A percentile compares a stretch with the other conserved stretches of the same genome.
phyloP scores from a whole-genome alignment of 2,888 invertebrate species.

The Cheilosia vernalis region DNA sequence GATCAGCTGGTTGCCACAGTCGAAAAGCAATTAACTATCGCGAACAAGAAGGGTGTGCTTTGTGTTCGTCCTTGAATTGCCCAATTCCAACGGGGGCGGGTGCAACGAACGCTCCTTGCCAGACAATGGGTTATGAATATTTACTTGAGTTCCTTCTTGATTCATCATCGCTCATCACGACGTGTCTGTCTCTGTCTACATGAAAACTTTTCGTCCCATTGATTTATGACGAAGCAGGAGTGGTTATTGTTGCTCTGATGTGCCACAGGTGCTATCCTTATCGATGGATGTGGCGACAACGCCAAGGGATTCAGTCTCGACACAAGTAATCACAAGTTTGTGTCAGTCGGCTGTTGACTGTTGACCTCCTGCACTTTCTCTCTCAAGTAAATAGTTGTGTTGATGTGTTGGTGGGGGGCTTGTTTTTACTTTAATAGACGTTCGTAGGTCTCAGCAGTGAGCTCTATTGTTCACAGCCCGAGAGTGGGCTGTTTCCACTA shows the following conservation, averaged over 20 bases:
- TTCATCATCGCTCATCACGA: constrained; percentile 41
- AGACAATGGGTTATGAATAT: constrained; percentile 60
- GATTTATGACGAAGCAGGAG: constrained; percentile 14
- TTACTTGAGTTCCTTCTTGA: constrained; percentile 22
- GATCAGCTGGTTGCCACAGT: constrained; percentile 13
- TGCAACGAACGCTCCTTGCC: constrained; percentile 4
- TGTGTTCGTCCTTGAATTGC: constrained; percentile 17
- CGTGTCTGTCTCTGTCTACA: constrained; percentile 33
- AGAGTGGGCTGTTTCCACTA: background rate
- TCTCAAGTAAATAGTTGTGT: constrained; percentile 24
- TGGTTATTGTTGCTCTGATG: constrained; percentile 1
- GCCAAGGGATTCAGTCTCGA: constrained; percentile 15
- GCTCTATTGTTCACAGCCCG: constrained; percentile 15
- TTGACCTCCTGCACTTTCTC: constrained; percentile 11
- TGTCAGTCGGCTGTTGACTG: constrained; percentile 26
- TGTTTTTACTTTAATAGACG: background rate
- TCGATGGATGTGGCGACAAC: constrained; percentile 14
- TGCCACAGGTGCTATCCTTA: constrained; percentile 62
- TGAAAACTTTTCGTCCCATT: constrained; percentile 14
- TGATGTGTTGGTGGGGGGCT: background rate
- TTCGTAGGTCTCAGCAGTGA: constrained; percentile 45
- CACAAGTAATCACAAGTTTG: constrained; percentile 24
- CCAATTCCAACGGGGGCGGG: background rate
- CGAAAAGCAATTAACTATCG: constrained; percentile 25
- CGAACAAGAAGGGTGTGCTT: constrained; percentile 1